Base-by-base conservation (phyloP, 2,113 vertebrate species). In the Martes martes region DNA sequence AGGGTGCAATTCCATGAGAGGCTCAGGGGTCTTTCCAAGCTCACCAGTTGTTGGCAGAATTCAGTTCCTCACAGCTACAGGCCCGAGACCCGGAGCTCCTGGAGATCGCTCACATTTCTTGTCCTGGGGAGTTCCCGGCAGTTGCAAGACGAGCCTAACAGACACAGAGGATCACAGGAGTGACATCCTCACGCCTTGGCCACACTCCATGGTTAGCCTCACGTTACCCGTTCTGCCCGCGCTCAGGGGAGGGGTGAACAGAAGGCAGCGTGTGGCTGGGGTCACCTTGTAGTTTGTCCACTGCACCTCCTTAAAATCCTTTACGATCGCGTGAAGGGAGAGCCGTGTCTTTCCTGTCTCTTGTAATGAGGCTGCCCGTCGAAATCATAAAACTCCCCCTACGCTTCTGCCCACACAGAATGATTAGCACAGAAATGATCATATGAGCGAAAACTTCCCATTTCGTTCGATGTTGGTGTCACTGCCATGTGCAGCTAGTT, bases 221-320 rank as follows among this genome's bases (percentile, higher is more conserved):
- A 55, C 2, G 1, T 76, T 31, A 4, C 24, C 21, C 7, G 11
- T 28, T 0, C 2, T 45, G 31, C 14, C 2, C 8, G 52, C 1
- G 4, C 52, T 26, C 67, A 13, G 33, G 19, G 21, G 9, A 78
- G 24, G 28, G 5, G 5, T 31, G n/a, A 80, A 50, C 4, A 65
- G 67, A 65, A 47, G 36, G 18, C 1, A 18, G 39, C 18, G 45
- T 33, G 55, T 24, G 23, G 55, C 3, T 31, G 28, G 24, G 61
- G 45, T 24, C 42, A 31, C 42, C 52, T 21, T 18, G 11, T 31
- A 18, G 21, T n/a, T 33, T 52, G 14, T 28, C 33, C 14, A 24
- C 15, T 8, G 47, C 24, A 45, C 36, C 31, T n/a, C 33, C 36
- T 80, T 23, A 31, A 50, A 61, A 63, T 28, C 61, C 26, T 63